Evolutionary conservation across 2,888 invertebrate genomes (phyloP).

Genomic region (Agrochola litura): DNA sequence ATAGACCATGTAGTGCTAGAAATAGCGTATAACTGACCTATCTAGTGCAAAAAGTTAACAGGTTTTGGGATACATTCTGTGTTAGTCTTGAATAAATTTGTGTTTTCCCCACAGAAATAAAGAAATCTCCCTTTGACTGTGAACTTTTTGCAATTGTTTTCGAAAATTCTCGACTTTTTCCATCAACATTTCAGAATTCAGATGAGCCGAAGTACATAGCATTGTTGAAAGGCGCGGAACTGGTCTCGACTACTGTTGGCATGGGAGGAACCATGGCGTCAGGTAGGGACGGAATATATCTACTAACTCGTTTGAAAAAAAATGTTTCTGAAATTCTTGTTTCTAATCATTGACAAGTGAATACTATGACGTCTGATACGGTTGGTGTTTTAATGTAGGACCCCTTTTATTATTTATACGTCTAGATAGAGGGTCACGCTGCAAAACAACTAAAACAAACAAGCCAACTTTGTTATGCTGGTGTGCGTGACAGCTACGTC

Average conservation of each 20-base stretch:
- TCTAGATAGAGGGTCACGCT: too few species aligned
- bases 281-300: conserved; percentile 64
- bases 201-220: conserved; percentile 91
- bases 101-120: background rate
- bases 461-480: too few species aligned
- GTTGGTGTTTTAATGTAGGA: too few species aligned
- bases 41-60: conserved; percentile 11
- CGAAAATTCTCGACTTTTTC: background rate
- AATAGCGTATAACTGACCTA: conserved; percentile 2
- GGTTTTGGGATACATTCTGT: background rate
- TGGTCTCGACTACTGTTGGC: conserved; percentile 83
- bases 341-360: too few species aligned
- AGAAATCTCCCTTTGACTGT: background rate
- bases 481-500: too few species aligned
- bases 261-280: conserved; percentile 77
- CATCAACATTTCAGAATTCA: conserved; percentile 82
- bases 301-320: too few species aligned
- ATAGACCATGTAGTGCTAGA: background rate
- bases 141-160: background rate
- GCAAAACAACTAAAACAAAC: too few species aligned
- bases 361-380: too few species aligned
- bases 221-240: conserved; percentile 91
- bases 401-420: too few species aligned
- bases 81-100: background rate
- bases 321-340: too few species aligned